phyloP scores from a whole-genome alignment of 1,140 invertebrate species.

The Hermetia illucens region DNA sequence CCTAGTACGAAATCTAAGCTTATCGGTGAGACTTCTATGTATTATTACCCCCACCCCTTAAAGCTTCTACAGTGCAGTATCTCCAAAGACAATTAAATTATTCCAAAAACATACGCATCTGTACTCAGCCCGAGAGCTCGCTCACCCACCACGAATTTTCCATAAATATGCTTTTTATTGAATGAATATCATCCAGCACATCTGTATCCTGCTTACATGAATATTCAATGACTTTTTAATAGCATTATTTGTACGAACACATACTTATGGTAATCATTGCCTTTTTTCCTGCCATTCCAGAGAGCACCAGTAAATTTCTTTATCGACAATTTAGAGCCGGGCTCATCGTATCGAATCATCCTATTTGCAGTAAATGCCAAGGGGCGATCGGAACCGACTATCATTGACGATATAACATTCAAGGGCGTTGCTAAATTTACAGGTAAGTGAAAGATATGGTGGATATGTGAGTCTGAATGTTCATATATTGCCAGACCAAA shows the following conservation, averaged over 20 bases:
- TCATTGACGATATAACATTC: conserved; percentile 68
- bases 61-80: too few species aligned
- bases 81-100: too few species aligned
- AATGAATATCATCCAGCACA: too few species aligned
- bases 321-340: conserved; percentile 61
- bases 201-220: too few species aligned
- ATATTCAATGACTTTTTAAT: too few species aligned
- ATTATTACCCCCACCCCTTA: background rate
- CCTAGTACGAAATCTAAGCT: conserved; percentile 28
- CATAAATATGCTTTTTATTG: too few species aligned
- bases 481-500: too few species aligned
- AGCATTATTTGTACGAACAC: background rate
- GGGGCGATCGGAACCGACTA: conserved; percentile 63
- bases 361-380: conserved; percentile 74
- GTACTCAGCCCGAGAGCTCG: too few species aligned
- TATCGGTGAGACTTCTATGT: conserved; percentile 15
- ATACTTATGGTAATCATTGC: background rate
- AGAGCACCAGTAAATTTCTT: conserved; percentile 50
- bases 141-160: too few species aligned
- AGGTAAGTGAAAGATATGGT: conserved; percentile 38
- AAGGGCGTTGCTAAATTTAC: conserved; percentile 60
- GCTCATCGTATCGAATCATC: conserved; percentile 57
- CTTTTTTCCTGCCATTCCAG: conserved; percentile 8
- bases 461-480: too few species aligned
- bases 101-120: too few species aligned